Base-by-base conservation (phyloP, 2,888 invertebrate genomes). In the Andrena bicolor region DNA sequence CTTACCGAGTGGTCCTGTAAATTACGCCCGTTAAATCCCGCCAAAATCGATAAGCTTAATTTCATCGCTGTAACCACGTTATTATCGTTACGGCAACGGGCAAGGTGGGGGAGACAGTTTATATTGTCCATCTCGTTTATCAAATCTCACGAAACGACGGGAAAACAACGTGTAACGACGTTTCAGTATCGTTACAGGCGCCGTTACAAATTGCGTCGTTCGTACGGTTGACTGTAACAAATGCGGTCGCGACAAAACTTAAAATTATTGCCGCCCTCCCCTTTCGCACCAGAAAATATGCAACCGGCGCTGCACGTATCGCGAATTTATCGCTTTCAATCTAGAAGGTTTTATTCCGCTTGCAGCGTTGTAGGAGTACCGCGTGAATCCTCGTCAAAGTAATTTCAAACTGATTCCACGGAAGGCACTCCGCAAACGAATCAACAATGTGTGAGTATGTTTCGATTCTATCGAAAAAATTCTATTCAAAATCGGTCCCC, bases 221-320 rank as follows among this genome's bases (percentile, higher is more conserved):
- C 51, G 82, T 58, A 76, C 68, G 35, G 64, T 49, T 64, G 69
- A 65, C 76, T 66, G 56, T 82, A 82, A 82, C 82, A 76, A 82
- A 82, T 23, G 83, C 68, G 64, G 32, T 26, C 32, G 68, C 72
- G 82, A 82, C 82, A 76, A 82, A 82, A 82, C 71, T 82, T 82
- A 26, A 65, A 82, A 82, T 82, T 76, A 82, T 82, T 82, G 82
- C 71, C 58, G 26, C 41, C 63, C 68, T 51, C 72, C 82, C 53
- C 64, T 64, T 48, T 64, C 82, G 49, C 68, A 63, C 8, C 60
- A 30, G 41, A 68, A 48, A 76, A 72, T 82, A 83, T 82, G 68
- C 63, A 66, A 41, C 72, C 64, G 20, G 30, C 28, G 26, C 23
- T 35, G 4, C 7, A 28, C 60, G 72, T 64, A 53, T 60, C 66